Percentiles rank a stretch among this genome's conserved stretches.
Evolutionary conservation across 2,797 vertebrate species (phyloP).

Genomic region (Danionella dracula): DNA sequence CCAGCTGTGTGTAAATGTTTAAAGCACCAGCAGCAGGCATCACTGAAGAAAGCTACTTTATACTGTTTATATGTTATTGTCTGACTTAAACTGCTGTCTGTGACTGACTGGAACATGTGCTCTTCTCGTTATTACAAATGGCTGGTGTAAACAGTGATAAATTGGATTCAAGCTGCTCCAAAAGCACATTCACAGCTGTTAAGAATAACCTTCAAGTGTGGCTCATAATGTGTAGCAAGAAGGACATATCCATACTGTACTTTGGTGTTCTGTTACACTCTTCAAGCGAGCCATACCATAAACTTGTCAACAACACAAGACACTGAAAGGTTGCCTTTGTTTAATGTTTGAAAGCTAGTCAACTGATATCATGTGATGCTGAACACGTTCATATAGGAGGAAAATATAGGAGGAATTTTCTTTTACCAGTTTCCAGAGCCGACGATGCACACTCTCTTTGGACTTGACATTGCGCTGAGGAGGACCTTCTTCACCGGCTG

Average conservation of each 20-base stretch:
- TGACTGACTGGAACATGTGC: conserved; percentile 36
- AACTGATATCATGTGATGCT: not conserved
- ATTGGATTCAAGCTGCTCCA: not conserved
- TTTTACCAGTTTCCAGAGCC: conserved; percentile 93
- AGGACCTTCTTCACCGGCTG: not conserved
- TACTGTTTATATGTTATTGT: too few relatives aligned
- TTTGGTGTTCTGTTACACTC: too few relatives aligned
- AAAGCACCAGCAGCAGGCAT: too few relatives aligned
- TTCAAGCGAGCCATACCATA: not conserved
- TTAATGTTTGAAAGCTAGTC: not conserved
- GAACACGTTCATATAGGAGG: not conserved
- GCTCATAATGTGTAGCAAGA: not conserved
- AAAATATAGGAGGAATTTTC: not conserved
- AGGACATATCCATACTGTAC: too few relatives aligned
- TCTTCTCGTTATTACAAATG: not conserved
- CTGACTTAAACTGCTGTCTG: not conserved
- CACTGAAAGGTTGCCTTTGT: not conserved
- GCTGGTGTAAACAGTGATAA: not conserved
- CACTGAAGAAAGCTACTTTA: too few relatives aligned
- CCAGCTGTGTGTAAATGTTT: too few relatives aligned
- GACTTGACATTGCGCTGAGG: conserved; percentile 58
- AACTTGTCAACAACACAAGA: not conserved
- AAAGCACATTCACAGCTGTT: conserved; percentile 4
- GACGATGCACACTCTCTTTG: conserved; percentile 85
- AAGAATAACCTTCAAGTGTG: not conserved